Conservation (phyloP, 2,888 invertebrate species). For the Oegoconia quadripuncta region DNA sequence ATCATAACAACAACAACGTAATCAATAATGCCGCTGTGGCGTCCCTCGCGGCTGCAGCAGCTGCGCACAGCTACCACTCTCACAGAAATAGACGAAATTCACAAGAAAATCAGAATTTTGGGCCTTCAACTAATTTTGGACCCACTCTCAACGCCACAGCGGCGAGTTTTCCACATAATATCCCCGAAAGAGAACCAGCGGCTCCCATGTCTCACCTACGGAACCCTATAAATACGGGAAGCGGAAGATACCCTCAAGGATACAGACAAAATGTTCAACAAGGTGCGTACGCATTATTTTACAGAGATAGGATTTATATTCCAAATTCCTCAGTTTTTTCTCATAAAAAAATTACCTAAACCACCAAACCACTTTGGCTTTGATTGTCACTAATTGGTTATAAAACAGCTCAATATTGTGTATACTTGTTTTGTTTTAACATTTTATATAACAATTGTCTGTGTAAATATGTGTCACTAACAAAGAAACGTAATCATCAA, state of each 20-base stretch:
- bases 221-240: slow-evolving; percentile 64
- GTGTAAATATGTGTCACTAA: slow-evolving; percentile 53
- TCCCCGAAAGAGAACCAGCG: slow-evolving; percentile 61
- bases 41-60: slow-evolving; percentile 70
- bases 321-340: slow-evolving; percentile 26
- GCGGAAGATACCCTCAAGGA: slow-evolving; percentile 68
- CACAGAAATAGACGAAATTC: slow-evolving; percentile 69
- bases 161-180: slow-evolving; percentile 61
- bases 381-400: slow-evolving; percentile 61
- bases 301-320: slow-evolving; percentile 55
- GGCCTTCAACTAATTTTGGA: slow-evolving; percentile 60
- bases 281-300: slow-evolving; percentile 65
- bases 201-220: slow-evolving; percentile 73
- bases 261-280: slow-evolving; percentile 71
- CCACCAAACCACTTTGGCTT: slow-evolving; percentile 72
- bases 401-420: slow-evolving; percentile 69
- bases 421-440: slow-evolving; percentile 32
- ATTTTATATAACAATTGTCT: slow-evolving; percentile 41
- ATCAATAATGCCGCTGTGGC: slow-evolving; percentile 75
- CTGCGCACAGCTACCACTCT: slow-evolving; percentile 70
- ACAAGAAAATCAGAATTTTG: slow-evolving; percentile 67
- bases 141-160: slow-evolving; percentile 68
- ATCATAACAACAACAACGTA: slow-evolving; percentile 75
- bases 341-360: slow-evolving; percentile 31
- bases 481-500: slow-evolving; percentile 24